Percentiles rank a stretch among this genome's conserved stretches.
These are phyloP conservation scores for Homarus gammarus DNA, from an alignment of 2,888 invertebrate species.

Conservation along the genomic window DNA sequence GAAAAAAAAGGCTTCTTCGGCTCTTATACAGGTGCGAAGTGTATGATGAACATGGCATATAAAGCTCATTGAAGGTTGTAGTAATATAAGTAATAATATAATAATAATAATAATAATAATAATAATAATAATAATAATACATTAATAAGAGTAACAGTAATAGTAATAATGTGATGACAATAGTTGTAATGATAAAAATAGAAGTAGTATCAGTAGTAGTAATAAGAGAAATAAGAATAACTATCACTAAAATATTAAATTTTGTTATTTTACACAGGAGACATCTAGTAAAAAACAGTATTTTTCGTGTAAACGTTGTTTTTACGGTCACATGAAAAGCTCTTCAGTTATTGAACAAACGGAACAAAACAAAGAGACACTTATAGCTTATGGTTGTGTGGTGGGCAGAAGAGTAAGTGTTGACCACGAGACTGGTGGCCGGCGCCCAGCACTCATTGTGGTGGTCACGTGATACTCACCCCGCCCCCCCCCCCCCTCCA, in stretches of 20 bases:
- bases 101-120: neutral
- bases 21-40: too few relatives aligned
- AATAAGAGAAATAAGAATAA: neutral
- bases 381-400: neutral
- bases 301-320: neutral
- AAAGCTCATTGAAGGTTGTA: too few relatives aligned
- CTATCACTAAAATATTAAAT: neutral
- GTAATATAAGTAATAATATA: neutral
- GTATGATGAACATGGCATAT: too few relatives aligned
- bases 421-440: neutral
- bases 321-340: neutral
- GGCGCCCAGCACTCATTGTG: neutral
- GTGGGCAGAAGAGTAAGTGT: neutral
- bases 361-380: neutral
- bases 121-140: neutral
- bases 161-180: neutral
- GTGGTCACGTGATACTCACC: neutral
- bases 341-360: neutral
- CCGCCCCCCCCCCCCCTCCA: too few relatives aligned
- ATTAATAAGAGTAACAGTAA: neutral
- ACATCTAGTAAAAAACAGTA: too few relatives aligned
- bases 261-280: too few relatives aligned
- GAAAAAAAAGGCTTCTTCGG: too few relatives aligned
- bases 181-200: neutral
- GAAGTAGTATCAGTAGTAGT: neutral